Percentiles rank a stretch among this genome's conserved stretches.
Evolutionary conservation across 2,888 invertebrate species (phyloP).

Genomic region (Branchellion lobata): DNA sequence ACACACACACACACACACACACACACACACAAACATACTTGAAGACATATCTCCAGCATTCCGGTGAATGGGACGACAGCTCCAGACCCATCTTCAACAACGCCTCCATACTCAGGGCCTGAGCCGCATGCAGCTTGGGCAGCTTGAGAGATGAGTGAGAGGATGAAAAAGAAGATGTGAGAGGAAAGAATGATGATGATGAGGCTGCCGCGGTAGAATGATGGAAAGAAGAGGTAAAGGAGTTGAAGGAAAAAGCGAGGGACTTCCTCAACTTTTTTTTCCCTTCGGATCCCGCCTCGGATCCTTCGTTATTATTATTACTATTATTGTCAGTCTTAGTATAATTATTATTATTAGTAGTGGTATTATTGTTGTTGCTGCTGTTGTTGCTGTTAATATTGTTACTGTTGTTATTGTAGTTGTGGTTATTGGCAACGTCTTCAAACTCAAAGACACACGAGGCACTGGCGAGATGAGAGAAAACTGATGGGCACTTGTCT

Average conservation of each 20-base stretch:
- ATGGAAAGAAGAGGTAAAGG: conserved; percentile 33
- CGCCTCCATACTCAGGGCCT: conserved; percentile 87
- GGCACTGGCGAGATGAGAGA: conserved; percentile 80
- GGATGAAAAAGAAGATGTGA: conserved; percentile 41
- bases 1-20: not conserved
- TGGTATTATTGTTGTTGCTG: not conserved
- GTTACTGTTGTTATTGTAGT: not conserved
- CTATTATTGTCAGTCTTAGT: not conserved
- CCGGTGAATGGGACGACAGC: conserved; percentile 84
- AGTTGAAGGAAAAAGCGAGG: conserved; percentile 15
- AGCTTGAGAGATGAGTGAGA: conserved; percentile 54
- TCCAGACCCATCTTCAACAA: conserved; percentile 83
- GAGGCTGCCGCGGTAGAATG: not conserved
- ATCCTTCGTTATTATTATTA: no score
- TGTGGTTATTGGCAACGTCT: conserved; percentile 45
- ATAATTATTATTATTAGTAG: conserved; percentile 30
- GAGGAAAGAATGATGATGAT: conserved; percentile 51
- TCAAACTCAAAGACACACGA: conserved; percentile 68
- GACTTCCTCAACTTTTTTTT: conserved; percentile 1
- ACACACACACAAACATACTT: conserved; percentile 61
- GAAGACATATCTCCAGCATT: conserved; percentile 94
- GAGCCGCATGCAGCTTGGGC: conserved; percentile 75
- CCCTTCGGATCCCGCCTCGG: not conserved
- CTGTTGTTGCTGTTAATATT: conserved; percentile 35
- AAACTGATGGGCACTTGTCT: conserved; percentile 83